Conservation (phyloP, 1,140 invertebrate genomes). For the Drosophila hydei region DNA sequence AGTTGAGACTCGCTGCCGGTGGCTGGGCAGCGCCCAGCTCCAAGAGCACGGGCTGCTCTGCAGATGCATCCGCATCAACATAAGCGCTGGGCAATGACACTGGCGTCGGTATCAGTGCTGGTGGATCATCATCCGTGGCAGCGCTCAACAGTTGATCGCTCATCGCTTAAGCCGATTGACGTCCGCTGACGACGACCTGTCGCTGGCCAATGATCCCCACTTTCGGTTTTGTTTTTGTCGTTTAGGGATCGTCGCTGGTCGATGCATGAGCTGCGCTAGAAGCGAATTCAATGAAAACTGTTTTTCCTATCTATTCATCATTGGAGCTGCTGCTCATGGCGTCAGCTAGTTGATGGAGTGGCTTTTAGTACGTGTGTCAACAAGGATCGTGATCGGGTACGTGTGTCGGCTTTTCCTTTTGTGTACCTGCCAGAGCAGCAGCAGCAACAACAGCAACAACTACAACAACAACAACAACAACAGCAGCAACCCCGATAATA, state of each 20-base stretch:
- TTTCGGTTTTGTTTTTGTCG: slow-evolving; percentile 22
- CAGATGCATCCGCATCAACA: slow-evolving; percentile 43
- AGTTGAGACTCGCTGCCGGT: slow-evolving; percentile 46
- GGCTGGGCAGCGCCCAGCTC: slow-evolving; percentile 62
- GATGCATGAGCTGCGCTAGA: slow-evolving; percentile 20
- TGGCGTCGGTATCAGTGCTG: slow-evolving; percentile 57
- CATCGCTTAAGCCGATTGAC: slow-evolving; percentile 70
- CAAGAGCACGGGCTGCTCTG: slow-evolving; percentile 69
- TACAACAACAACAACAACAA: slow-evolving; percentile 7
- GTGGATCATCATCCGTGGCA: slow-evolving; percentile 51
- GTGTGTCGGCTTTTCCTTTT: slow-evolving; percentile 50
- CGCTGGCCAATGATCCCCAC: slow-evolving; percentile 39
- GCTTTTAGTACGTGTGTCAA: slow-evolving; percentile 72
- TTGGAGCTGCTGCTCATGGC: slow-evolving; percentile 38
- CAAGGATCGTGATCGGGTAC: slow-evolving; percentile 51
- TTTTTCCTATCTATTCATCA: slow-evolving; percentile 50
- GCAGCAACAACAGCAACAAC: slow-evolving; percentile 16
- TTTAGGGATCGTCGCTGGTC: too few species aligned
- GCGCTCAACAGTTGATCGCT: slow-evolving; percentile 72
- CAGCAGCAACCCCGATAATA: not conserved
- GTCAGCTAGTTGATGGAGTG: slow-evolving; percentile 44
- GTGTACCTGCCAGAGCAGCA: slow-evolving; percentile 49
- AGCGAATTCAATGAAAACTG: not conserved
- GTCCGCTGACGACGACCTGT: slow-evolving; percentile 42
- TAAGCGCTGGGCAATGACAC: slow-evolving; percentile 57